phyloP scores from a whole-genome alignment of 2,888 invertebrate species.

The Limnephilus marmoratus region DNA sequence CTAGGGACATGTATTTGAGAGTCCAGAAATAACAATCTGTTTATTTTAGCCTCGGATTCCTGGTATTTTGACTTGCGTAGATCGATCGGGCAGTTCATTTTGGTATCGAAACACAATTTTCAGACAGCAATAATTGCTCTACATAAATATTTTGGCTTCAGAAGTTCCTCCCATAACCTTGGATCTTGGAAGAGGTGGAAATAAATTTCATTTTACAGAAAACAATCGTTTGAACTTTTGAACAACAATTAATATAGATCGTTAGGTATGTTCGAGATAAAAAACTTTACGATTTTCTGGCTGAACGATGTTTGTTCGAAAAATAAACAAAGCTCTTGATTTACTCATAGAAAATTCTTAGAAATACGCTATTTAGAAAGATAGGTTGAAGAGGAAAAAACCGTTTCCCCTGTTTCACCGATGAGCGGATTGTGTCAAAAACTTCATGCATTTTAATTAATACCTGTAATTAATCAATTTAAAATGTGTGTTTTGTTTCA shows the following conservation, averaged over 20 bases:
- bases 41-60: slow-evolving; percentile 39
- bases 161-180: background rate
- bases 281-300: background rate
- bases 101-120: slow-evolving; percentile 26
- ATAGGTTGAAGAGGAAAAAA: background rate
- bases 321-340: background rate
- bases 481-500: slow-evolving; percentile 22
- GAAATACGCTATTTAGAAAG: background rate
- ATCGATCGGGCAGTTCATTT: slow-evolving; percentile 44
- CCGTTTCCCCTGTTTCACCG: background rate
- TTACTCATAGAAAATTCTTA: background rate
- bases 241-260: background rate
- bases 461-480: background rate
- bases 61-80: slow-evolving; percentile 40
- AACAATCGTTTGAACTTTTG: background rate
- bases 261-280: background rate
- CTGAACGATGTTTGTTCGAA: background rate
- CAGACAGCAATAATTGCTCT: background rate
- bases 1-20: background rate
- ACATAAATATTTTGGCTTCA: slow-evolving; percentile 27
- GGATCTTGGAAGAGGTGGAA: background rate
- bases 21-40: slow-evolving; percentile 35
- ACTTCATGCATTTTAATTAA: background rate
- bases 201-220: background rate
- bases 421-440: background rate